Evolutionary conservation across 2,888 invertebrate genomes (phyloP), one percentile per base, ranked within the genome.

Genomic region (Alentia gelatinosa): DNA sequence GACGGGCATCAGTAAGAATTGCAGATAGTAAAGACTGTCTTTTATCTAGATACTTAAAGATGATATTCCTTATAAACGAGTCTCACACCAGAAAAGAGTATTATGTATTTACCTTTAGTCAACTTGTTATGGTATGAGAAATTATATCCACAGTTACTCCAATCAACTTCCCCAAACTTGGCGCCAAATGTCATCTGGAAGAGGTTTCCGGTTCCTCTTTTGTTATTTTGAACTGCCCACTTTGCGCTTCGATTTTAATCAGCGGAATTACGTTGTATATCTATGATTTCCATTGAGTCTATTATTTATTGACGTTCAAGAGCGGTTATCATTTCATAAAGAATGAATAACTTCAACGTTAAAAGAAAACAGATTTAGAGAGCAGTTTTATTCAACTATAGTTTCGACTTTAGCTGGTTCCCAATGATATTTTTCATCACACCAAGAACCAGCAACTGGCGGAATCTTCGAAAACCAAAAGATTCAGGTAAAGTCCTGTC

Each of bases 151-250:
- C 68, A 30, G 1, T 12, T 3, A 30, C 3, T 68, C 30, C 68
- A 68, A 68, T 5, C 68, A 68, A 68, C 68, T 30, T 68, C 68
- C n/a, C 68, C 68, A 68, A 68, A 68, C 68, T 68, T 68, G 68
- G 68, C 68, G 68, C 68, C 68, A 68, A 68, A 68, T 68, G 56
- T 56, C 56, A 56, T 19, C 19, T n/a, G 68, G 12, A 30, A 3
- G 68, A 68, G 30, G 30, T 68, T 12, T 68, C 68, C 68, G 68
- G 30, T 68, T 68, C 68, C 68, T 26, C 33, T n/a, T 56, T n/a
- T n/a, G 56, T 56, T n/a, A n/a, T n/a, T n/a, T 5, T 19, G n/a
- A 56, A 56, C 56, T 56, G 56, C 3, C 19, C 56, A 9, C 56
- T 56, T 56, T 56, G 3, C 19, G 19, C 9, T 47, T 47, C 47